These are phyloP conservation scores for Cryptus armator DNA, from an alignment of 2,888 invertebrate species.

Conservation along the genomic window DNA sequence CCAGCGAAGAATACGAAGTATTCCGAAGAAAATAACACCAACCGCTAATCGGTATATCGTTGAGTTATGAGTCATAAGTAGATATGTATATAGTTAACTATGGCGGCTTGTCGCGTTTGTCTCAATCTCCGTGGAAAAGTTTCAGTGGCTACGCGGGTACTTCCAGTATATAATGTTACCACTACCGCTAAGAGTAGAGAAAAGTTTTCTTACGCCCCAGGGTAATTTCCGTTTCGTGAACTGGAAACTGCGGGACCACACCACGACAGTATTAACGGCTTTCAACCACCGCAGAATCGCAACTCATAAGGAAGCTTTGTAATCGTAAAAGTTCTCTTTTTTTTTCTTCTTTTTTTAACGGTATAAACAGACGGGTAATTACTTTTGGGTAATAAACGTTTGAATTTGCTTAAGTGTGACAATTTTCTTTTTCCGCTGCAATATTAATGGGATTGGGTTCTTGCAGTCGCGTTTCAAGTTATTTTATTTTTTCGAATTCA, in stretches of 20 bases:
- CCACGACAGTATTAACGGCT: conserved; percentile 59
- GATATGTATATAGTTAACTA: neutral
- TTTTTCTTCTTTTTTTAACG: neutral
- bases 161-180: conserved; percentile 15
- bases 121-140: conserved; percentile 52
- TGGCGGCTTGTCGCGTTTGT: conserved; percentile 48
- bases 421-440: neutral
- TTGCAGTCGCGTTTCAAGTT: too few relatives aligned
- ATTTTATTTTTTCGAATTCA: neutral
- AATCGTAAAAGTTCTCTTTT: conserved; percentile 20
- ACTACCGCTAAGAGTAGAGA: neutral
- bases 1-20: neutral
- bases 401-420: neutral
- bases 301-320: conserved; percentile 36
- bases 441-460: neutral
- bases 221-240: conserved; percentile 62
- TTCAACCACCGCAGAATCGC: conserved; percentile 47
- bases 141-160: conserved; percentile 13
- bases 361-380: conserved; percentile 13
- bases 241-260: conserved; percentile 27
- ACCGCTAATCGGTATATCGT: neutral
- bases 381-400: conserved; percentile 12
- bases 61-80: neutral
- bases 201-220: conserved; percentile 58
- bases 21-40: neutral